A percentile compares a stretch with the other conserved stretches of the same genome.
phyloP scores from a whole-genome alignment of 2,888 invertebrate species.

The Corbicula japonica region DNA sequence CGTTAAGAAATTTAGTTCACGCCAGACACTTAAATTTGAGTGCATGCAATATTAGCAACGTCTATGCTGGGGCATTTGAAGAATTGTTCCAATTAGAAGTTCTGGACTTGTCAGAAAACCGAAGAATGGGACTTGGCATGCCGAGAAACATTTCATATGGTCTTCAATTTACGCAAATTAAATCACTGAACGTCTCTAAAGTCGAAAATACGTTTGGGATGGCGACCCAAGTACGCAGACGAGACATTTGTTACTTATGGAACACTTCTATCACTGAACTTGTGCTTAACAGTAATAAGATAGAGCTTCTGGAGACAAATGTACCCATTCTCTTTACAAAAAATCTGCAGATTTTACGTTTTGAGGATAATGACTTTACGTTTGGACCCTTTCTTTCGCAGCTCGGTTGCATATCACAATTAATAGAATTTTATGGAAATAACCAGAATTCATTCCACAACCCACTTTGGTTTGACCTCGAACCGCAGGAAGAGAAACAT shows the following conservation, averaged over 20 bases:
- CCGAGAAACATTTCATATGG: slow-evolving; percentile 49
- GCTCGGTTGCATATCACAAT: slow-evolving; percentile 17
- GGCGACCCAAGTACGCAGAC: slow-evolving; percentile 11
- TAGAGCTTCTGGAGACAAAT: slow-evolving; percentile 37
- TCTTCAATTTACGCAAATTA: slow-evolving; percentile 47
- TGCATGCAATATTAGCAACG: slow-evolving; percentile 5
- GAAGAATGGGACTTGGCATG: slow-evolving; percentile 28
- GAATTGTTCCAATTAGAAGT: neutral
- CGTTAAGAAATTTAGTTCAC: slow-evolving; percentile 1
- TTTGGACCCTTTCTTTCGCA: slow-evolving; percentile 49
- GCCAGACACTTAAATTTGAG: slow-evolving; percentile 7
- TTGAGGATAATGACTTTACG: slow-evolving; percentile 45
- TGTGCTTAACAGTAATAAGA: slow-evolving; percentile 31
- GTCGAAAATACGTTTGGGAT: slow-evolving; percentile 47
- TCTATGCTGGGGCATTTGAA: slow-evolving; percentile 17
- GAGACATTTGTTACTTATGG: slow-evolving; percentile 49
- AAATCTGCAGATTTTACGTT: slow-evolving; percentile 17
- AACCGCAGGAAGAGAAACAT: neutral
- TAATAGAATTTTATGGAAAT: slow-evolving; percentile 4
- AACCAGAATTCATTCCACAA: slow-evolving; percentile 15
- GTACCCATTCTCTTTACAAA: slow-evolving; percentile 22
- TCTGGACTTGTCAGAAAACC: slow-evolving; percentile 50
- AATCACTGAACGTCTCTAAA: slow-evolving; percentile 38
- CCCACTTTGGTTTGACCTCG: slow-evolving; percentile 5
- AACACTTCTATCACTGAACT: slow-evolving; percentile 50